Conservation (phyloP, 2,888 invertebrate species). For the Cyclophora albipunctata region DNA sequence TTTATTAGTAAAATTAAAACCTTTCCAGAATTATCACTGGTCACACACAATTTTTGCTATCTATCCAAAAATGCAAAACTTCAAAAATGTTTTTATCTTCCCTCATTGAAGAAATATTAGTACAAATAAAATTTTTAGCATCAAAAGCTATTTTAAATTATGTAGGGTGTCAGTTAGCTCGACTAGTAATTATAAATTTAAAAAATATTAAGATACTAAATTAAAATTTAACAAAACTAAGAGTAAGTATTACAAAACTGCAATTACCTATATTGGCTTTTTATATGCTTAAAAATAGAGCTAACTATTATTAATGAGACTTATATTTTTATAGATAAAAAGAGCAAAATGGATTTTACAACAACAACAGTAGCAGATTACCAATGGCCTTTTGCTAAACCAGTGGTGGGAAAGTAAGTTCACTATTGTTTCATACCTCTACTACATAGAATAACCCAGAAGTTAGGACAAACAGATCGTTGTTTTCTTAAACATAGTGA, state of each 20-base stretch:
- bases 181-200: conserved; percentile 57
- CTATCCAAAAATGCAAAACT: conserved; percentile 37
- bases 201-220: conserved; percentile 61
- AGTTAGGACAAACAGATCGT: conserved; percentile 10
- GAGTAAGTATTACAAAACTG: not conserved
- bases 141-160: conserved; percentile 69
- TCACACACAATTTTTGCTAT: too few species aligned
- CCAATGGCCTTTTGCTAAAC: conserved; percentile 77
- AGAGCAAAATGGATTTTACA: conserved; percentile 55
- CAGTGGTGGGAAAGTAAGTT: conserved; percentile 69
- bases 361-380: conserved; percentile 69
- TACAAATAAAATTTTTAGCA: conserved; percentile 64
- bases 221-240: conserved; percentile 25
- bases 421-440: not conserved
- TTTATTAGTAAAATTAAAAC: too few species aligned
- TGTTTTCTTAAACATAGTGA: conserved; percentile 1
- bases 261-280: too few species aligned
- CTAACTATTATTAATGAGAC: too few species aligned
- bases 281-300: too few species aligned
- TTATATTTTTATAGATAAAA: not conserved
- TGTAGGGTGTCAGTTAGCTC: conserved; percentile 70
- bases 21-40: too few species aligned
- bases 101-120: conserved; percentile 65
- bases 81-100: conserved; percentile 73
- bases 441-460: not conserved